Conservation (phyloP, 1,140 invertebrate species). For the Solenopsis invicta region DNA sequence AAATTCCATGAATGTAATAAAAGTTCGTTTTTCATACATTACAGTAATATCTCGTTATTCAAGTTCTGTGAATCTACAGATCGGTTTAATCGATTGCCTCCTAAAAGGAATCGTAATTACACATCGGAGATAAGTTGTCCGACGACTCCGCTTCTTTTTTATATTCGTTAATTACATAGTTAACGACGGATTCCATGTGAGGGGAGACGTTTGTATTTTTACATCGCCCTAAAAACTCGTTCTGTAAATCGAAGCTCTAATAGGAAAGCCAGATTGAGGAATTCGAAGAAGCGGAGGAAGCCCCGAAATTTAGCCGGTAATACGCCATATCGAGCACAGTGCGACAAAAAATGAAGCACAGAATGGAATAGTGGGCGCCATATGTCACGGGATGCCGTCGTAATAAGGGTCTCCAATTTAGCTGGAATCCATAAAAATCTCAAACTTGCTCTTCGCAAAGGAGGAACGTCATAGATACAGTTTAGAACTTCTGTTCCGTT, state of each 20-base stretch:
- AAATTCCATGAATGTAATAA: not conserved
- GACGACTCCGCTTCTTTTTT: conserved; percentile 6
- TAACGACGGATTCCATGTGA: not conserved
- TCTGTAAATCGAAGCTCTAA: conserved; percentile 67
- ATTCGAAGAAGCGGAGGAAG: conserved; percentile 68
- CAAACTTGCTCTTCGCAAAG: conserved; percentile 26
- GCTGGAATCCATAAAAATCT: conserved; percentile 67
- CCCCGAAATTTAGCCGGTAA: conserved; percentile 64
- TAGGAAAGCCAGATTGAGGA: conserved; percentile 49
- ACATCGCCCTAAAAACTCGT: conserved; percentile 29
- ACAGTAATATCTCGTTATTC: not conserved
- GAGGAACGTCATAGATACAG: conserved; percentile 6
- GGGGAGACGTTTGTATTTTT: conserved; percentile 15
- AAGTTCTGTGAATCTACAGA: not conserved
- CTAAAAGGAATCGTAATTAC: conserved; percentile 13
- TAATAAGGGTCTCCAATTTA: conserved; percentile 61
- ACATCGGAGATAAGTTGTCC: not conserved
- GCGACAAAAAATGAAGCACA: conserved; percentile 40
- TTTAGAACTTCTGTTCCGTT: not conserved
- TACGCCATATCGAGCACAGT: conserved; percentile 65
- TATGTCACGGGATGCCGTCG: conserved; percentile 57
- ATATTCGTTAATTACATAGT: conserved; percentile 8
- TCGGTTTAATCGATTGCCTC: conserved; percentile 1
- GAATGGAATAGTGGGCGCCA: conserved; percentile 56
- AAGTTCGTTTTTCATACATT: not conserved